Conservation (phyloP, 2,113 vertebrate genomes). For the Rhinolophus ferrumequinum region DNA sequence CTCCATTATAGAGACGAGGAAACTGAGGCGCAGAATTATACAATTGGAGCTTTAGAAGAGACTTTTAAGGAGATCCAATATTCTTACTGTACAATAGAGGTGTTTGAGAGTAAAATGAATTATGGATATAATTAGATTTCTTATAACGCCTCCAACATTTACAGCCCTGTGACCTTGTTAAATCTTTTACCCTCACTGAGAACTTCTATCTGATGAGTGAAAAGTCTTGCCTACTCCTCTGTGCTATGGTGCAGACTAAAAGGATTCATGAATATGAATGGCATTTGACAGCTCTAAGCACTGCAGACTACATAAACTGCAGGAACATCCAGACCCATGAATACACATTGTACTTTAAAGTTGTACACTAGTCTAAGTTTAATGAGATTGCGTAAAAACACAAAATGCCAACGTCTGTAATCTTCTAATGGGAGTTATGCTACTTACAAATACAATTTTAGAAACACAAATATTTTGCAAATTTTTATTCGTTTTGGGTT, state of each 20-base stretch:
- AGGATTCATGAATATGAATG: background rate
- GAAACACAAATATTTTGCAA: background rate
- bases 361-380: background rate
- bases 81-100: background rate
- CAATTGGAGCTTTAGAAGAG: background rate
- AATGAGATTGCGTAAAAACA: background rate
- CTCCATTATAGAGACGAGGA: background rate
- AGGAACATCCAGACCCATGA: background rate
- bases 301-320: background rate
- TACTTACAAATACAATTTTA: background rate
- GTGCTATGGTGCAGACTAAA: background rate
- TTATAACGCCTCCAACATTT: background rate
- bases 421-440: background rate
- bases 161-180: background rate
- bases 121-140: background rate
- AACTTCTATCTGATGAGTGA: background rate
- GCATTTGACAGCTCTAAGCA: background rate
- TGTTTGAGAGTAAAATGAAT: background rate
- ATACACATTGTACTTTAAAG: background rate
- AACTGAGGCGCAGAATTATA: background rate
- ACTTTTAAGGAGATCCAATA: background rate
- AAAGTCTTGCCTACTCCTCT: background rate
- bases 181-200: background rate
- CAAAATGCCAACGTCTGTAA: background rate
- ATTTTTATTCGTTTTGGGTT: background rate